These are phyloP conservation scores for Latrodectus hesperus DNA, from an alignment of 2,888 invertebrate genomes.

Conservation along the genomic window DNA sequence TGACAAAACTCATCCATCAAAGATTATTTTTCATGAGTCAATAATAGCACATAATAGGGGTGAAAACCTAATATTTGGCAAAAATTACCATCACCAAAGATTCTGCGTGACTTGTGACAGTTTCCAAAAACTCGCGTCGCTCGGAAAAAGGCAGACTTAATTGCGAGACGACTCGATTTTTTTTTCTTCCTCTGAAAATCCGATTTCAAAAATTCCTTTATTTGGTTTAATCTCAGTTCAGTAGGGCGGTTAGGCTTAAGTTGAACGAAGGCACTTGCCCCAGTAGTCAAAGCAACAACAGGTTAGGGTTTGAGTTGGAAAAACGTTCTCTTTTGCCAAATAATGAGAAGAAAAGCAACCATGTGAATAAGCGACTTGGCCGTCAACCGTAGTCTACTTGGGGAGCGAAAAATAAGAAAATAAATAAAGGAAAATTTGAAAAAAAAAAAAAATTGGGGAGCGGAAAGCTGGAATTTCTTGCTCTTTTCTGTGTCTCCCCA, in stretches of 20 bases:
- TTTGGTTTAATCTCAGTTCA: neutral
- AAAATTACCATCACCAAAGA: neutral
- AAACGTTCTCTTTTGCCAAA: constrained; percentile 23
- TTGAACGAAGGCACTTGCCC: neutral
- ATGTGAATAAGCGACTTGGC: constrained; percentile 45
- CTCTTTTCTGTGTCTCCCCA: constrained; percentile 17
- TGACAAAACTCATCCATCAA: neutral
- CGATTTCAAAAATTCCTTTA: neutral
- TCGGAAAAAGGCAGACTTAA: too few species aligned
- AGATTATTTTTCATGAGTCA: neutral
- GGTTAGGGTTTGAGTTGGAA: constrained; percentile 23
- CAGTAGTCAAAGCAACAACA: constrained; percentile 18
- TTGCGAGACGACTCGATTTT: too few species aligned
- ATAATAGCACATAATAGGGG: too few species aligned
- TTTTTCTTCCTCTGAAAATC: neutral
- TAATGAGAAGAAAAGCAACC: constrained; percentile 32
- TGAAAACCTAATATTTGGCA: too few species aligned
- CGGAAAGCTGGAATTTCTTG: constrained; percentile 1
- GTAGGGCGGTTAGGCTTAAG: neutral
- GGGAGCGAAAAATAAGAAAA: neutral
- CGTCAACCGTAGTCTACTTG: constrained; percentile 18
- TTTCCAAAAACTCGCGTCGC: neutral
- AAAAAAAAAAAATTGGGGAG: neutral
- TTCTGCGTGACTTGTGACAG: neutral
- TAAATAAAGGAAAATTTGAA: neutral